These are phyloP conservation scores for Ormyrus rosae DNA, from an alignment of 2,888 invertebrate species.

Conservation along the genomic window DNA sequence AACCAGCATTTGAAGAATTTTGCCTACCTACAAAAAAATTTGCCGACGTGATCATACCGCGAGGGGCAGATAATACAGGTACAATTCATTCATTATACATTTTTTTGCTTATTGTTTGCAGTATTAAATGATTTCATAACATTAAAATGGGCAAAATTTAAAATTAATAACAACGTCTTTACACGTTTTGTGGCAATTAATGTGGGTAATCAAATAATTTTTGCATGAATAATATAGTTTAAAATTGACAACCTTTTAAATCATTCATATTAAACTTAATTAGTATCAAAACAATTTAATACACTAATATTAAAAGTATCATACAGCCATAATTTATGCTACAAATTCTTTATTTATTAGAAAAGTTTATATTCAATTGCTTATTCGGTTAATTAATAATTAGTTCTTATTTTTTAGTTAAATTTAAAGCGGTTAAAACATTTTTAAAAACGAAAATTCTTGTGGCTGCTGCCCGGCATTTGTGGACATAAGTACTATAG, in stretches of 20 bases:
- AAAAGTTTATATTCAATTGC: slow-evolving; percentile 17
- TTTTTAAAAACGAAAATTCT: slow-evolving; percentile 50
- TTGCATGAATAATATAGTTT: slow-evolving; percentile 35
- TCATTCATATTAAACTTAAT: background rate
- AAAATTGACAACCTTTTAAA: slow-evolving; percentile 5
- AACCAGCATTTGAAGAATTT: slow-evolving; percentile 99
- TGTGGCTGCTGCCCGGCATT: slow-evolving; percentile 74
- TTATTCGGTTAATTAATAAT: slow-evolving; percentile 26
- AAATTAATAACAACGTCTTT: slow-evolving; percentile 28
- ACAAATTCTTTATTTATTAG: slow-evolving; percentile 4
- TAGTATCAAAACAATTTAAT: slow-evolving; percentile 9
- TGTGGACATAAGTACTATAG: slow-evolving; percentile 57
- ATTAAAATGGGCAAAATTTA: slow-evolving; percentile 28
- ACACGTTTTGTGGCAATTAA: background rate
- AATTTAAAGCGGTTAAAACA: slow-evolving; percentile 26
- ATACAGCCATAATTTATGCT: slow-evolving; percentile 22
- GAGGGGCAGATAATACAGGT: slow-evolving; percentile 98
- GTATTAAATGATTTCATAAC: slow-evolving; percentile 1
- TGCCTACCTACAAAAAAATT: slow-evolving; percentile 99
- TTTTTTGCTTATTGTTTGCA: slow-evolving; percentile 2
- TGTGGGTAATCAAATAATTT: slow-evolving; percentile 18
- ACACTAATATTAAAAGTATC: slow-evolving; percentile 21
- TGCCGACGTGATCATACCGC: slow-evolving; percentile 99
- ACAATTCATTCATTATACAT: slow-evolving; percentile 65
- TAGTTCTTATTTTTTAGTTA: slow-evolving; percentile 36